A percentile compares a stretch with the other conserved stretches of the same genome.
These are phyloP conservation scores for Nasonia longicornis DNA, from an alignment of 1,140 invertebrate genomes.

Conservation along the genomic window DNA sequence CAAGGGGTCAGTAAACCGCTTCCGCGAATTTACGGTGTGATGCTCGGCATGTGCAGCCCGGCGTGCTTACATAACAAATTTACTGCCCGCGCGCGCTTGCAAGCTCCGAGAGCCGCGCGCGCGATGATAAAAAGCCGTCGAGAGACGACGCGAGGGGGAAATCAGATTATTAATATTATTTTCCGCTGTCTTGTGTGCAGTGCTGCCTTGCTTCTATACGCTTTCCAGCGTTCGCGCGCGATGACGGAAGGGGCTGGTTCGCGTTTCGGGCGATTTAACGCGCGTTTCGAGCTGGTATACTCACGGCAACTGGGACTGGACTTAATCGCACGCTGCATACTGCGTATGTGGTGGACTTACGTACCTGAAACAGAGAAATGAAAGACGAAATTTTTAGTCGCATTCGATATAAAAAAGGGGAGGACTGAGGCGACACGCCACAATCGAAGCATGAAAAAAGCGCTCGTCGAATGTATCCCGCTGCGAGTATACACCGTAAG, in stretches of 20 bases:
- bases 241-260: too few relatives aligned
- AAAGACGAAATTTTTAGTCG: background rate
- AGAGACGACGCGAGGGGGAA: background rate
- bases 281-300: background rate
- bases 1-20: background rate
- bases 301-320: background rate
- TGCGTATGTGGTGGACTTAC: background rate
- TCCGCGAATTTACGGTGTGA: constrained; percentile 14
- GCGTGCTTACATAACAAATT: constrained; percentile 14
- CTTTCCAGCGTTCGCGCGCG: background rate
- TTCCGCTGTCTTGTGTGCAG: background rate
- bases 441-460: too few relatives aligned
- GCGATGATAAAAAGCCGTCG: background rate
- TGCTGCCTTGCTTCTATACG: background rate
- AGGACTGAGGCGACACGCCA: too few relatives aligned
- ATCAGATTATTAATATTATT: constrained; percentile 11
- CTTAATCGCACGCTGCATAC: too few relatives aligned
- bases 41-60: constrained; percentile 6
- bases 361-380: background rate
- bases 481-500: background rate
- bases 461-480: too few relatives aligned
- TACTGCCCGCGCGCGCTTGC: background rate
- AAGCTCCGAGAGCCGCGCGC: background rate
- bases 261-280: too few relatives aligned
- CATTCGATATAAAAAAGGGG: too few relatives aligned